These are phyloP conservation scores for cat (Felis catus) DNA, from an alignment of 2,113 vertebrate species.

Conservation along the genomic window F.catus_Fca126_mat1.0 CM031418.1:129608001-129608500, in stretches of 20 bases:
- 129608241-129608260: not conserved
- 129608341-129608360: not conserved
- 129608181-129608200: rapidly evolving
- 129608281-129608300: not conserved
- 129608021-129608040: not conserved
- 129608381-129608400: not conserved
- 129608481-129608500: rapidly evolving
- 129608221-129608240: not conserved
- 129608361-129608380: not conserved
- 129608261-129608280: not conserved
- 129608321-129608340: not conserved
- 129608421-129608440: not conserved
- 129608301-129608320: not conserved
- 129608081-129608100: rapidly evolving
- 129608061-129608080: not conserved
- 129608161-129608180: not conserved
- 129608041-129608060: not conserved
- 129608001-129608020: not conserved
- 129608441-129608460: not conserved
- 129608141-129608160: not conserved
- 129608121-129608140: rapidly evolving
- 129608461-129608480: too few relatives aligned
- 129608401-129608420: not conserved
- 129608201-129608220: not conserved
- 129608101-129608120: not conserved